These are phyloP conservation scores for Strigamia maritima DNA, from an alignment of 2,888 invertebrate genomes.

Conservation along the genomic window DNA sequence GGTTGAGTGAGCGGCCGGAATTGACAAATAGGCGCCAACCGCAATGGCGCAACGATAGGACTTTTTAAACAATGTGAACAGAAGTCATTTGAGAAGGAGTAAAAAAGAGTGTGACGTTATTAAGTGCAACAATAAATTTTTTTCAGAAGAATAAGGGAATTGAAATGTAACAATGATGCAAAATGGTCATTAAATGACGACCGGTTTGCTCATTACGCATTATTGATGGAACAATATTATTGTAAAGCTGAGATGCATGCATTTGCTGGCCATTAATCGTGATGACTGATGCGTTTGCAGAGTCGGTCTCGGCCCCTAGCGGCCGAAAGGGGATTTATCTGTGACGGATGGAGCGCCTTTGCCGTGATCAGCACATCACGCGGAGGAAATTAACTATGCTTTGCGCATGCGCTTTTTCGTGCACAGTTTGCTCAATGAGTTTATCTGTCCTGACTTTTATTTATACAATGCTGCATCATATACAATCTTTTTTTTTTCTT, in stretches of 20 bases:
- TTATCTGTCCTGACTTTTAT: constrained; percentile 11
- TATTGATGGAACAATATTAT: background rate
- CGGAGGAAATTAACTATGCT: constrained; percentile 16
- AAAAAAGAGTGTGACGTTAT: background rate
- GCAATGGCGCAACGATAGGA: background rate
- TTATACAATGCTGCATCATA: background rate
- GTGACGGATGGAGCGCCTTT: constrained; percentile 26
- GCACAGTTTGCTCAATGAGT: constrained; percentile 11
- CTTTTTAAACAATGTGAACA: background rate
- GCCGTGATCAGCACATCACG: constrained; percentile 26
- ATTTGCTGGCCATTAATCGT: constrained; percentile 19
- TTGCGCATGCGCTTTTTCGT: constrained; percentile 13
- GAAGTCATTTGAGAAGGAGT: background rate
- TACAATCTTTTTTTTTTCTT: background rate
- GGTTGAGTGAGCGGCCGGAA: constrained; percentile 6
- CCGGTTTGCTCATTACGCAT: background rate
- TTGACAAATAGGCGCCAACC: constrained; percentile 17
- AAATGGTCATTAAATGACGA: background rate
- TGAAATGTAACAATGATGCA: background rate
- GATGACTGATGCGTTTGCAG: constrained; percentile 20
- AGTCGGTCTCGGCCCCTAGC: constrained; percentile 14
- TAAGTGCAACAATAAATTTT: background rate
- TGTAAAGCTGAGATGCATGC: background rate
- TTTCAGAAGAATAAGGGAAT: too few relatives aligned
- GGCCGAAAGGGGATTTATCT: constrained; percentile 23